Percentiles rank a stretch among this genome's conserved stretches.
These are phyloP conservation scores for Eurypyga helias DNA, from an alignment of 2,113 vertebrate species.

Conservation along the genomic window DNA sequence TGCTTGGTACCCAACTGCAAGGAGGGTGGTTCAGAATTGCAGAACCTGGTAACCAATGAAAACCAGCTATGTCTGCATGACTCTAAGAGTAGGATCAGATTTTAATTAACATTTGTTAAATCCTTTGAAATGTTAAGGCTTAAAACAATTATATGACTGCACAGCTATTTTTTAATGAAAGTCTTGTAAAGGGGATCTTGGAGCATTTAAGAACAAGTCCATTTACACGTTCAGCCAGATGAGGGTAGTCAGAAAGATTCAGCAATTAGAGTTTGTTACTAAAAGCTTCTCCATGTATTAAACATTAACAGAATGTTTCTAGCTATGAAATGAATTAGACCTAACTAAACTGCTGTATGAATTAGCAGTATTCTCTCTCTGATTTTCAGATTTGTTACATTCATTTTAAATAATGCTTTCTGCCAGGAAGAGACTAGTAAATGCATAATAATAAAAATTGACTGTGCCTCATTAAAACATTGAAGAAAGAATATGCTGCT, in stretches of 20 bases:
- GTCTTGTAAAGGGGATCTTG: background rate
- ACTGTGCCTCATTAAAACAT: slow-evolving; percentile 4
- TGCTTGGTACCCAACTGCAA: background rate
- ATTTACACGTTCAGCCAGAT: background rate
- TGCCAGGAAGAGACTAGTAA: background rate
- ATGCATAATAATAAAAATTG: slow-evolving; percentile 31
- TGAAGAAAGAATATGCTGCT: background rate
- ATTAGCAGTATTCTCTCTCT: background rate
- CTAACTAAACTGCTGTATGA: background rate
- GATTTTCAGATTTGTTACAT: slow-evolving; percentile 7
- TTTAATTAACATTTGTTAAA: slow-evolving; percentile 19
- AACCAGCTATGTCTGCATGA: background rate
- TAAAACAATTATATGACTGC: background rate
- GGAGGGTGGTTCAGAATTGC: background rate
- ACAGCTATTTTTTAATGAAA: background rate
- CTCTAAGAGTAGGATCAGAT: background rate
- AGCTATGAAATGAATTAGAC: background rate
- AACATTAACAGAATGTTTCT: background rate
- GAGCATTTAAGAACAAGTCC: background rate
- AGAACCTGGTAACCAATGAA: background rate
- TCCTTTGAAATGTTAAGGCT: slow-evolving; percentile 33
- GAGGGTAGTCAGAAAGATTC: background rate
- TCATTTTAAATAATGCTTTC: slow-evolving; percentile 34
- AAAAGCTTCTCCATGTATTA: slow-evolving; percentile 14
- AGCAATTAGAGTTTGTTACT: slow-evolving; percentile 3